Evolutionary conservation across 2,797 vertebrate species (phyloP), one percentile per base, ranked within the genome.

Genomic region (Hypotaenidia philippensis): DNA sequence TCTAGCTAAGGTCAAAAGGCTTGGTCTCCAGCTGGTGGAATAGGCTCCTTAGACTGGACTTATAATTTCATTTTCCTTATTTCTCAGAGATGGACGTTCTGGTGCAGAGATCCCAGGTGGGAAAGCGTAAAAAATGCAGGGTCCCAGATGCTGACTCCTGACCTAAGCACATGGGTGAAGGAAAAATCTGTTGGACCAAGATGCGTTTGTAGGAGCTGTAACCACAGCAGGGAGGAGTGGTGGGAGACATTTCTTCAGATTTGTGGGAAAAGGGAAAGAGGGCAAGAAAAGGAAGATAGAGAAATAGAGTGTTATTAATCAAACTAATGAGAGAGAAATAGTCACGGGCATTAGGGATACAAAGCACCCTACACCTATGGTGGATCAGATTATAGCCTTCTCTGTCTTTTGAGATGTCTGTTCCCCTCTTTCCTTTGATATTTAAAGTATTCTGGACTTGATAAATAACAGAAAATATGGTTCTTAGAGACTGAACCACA

Each of bases 401-500:
- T 83, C 87, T 76, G 44, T 55, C 55, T 56, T 93, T 59, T 34
- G 41, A 91, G 80, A 78, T 83, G 49, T 76, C 59, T 83, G 11
- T 81, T 92, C 31, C 16, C 19, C 57, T 83, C 69, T 52, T 89
- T 76, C 29, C 45, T 86, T 92, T 72, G 55, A 65, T 92, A 75
- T 56, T 93, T 87, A 70, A 91, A 96, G 72, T 77, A 71, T 91
- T 93, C 78, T 63, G 29, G 27, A 27, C 52, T 90, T 91, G 80
- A 94, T 95, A 94, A 94, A 95, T 96, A 85, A 61, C 44, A 65
- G 78, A 92, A 93, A 89, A 52, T 38, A 19, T 1, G 2, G 9
- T 89, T 88, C 85, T 94, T 82, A 91, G 97, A 91, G 84, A 94
- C 66, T 4, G 6, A 90, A 68, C 64, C 49, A 13, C 70, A 66